Percentiles rank a stretch among this genome's conserved stretches.
Evolutionary conservation across 53 echinoderm and acorn worm genomes (phyloP).

Genomic region (Paelopatides confundens): DNA sequence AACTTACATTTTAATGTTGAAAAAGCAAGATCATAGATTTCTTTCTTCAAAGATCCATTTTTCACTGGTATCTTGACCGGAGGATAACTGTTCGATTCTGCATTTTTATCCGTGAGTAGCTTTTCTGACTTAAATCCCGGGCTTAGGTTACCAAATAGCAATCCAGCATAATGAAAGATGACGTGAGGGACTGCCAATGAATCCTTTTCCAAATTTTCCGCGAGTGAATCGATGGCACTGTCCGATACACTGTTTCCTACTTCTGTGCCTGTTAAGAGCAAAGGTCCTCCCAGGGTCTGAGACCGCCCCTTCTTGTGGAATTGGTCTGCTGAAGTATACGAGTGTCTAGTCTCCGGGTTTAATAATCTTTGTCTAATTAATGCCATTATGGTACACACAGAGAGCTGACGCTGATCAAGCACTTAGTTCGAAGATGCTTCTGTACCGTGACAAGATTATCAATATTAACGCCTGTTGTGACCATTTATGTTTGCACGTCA

Average conservation of each 20-base stretch:
- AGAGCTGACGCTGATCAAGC: neutral
- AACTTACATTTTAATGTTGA: constrained; percentile 97
- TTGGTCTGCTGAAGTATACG: constrained; percentile 7
- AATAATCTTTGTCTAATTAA: constrained; percentile 15
- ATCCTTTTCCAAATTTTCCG: constrained; percentile 26
- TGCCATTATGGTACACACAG: constrained; percentile 30
- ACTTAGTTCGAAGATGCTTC: neutral
- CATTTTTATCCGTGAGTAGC: constrained; percentile 62
- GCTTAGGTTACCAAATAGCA: constrained; percentile 80
- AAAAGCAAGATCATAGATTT: constrained; percentile 95
- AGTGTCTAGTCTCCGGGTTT: constrained; percentile 30
- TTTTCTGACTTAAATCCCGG: constrained; percentile 85
- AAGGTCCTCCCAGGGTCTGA: neutral
- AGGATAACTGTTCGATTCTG: constrained; percentile 35
- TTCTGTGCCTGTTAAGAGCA: neutral
- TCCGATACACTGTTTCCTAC: constrained; percentile 16
- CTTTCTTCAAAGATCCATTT: constrained; percentile 77
- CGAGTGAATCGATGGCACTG: constrained; percentile 45
- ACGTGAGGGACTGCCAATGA: constrained; percentile 45
- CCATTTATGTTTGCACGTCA: neutral
- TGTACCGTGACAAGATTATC: constrained; percentile 2
- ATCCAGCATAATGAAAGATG: constrained; percentile 87
- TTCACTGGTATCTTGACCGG: constrained; percentile 76
- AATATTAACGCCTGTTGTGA: neutral
- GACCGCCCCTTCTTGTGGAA: neutral